phyloP scores from a whole-genome alignment of 2,888 invertebrate species.

The Eilema sororculum region DNA sequence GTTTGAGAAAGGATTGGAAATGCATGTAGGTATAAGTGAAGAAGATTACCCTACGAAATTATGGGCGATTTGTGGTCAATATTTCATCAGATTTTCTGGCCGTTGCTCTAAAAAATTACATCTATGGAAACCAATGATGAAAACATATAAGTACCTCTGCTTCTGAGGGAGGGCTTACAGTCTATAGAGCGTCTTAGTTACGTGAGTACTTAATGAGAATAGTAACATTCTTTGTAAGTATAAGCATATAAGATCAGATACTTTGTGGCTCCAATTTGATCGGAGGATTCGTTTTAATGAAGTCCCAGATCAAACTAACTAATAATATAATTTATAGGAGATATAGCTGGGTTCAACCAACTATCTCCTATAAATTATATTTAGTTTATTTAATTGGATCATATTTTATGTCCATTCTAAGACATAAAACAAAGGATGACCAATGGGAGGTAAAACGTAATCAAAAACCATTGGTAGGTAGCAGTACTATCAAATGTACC shows the following conservation, averaged over 20 bases:
- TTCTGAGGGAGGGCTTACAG: not conserved
- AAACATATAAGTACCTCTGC: not conserved
- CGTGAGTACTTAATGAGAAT: not conserved
- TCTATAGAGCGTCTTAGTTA: not conserved
- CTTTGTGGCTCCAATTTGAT: not conserved
- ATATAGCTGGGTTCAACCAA: not conserved
- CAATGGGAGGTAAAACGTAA: not conserved
- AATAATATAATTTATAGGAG: too few species aligned
- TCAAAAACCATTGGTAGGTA: constrained; percentile 8
- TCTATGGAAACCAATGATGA: not conserved
- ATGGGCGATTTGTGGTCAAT: not conserved
- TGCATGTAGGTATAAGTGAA: not conserved
- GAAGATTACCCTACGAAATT: not conserved
- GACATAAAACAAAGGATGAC: not conserved
- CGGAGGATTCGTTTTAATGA: too few species aligned
- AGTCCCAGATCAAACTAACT: too few species aligned
- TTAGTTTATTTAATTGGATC: not conserved
- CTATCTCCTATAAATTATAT: not conserved
- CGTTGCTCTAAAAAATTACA: too few species aligned
- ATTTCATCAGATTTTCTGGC: not conserved
- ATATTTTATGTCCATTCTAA: not conserved
- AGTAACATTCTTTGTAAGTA: not conserved
- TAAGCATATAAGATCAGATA: not conserved
- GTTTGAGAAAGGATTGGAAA: too few species aligned
- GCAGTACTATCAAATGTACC: constrained; percentile 29